Conservation (phyloP, 2,113 vertebrate genomes). For the Struthio camelus region DNA sequence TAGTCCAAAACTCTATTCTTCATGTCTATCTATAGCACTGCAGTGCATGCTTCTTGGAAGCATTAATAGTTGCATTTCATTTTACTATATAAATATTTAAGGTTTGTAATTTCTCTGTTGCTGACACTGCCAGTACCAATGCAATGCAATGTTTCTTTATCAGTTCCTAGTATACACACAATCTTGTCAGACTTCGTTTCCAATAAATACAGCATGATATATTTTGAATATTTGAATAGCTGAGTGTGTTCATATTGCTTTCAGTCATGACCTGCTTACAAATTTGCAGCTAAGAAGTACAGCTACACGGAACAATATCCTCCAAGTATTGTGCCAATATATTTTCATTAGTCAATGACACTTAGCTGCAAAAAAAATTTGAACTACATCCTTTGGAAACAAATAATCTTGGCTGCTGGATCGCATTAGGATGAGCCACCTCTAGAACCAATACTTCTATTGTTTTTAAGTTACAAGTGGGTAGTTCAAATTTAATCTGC, state of each 20-base stretch:
- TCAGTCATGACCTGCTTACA: conserved; percentile 74
- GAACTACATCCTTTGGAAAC: conserved; percentile 53
- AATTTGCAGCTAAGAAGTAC: conserved; percentile 64
- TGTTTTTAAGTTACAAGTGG: conserved; percentile 12
- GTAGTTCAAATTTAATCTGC: conserved; percentile 49
- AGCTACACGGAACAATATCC: conserved; percentile 72
- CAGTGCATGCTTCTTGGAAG: conserved; percentile 55
- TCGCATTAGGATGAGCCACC: background rate
- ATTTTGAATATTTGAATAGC: conserved; percentile 79
- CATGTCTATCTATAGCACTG: conserved; percentile 63
- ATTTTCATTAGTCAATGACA: conserved; percentile 78
- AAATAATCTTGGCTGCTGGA: conserved; percentile 19
- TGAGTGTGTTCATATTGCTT: conserved; percentile 66
- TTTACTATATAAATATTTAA: conserved; percentile 81
- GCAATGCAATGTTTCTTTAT: conserved; percentile 70
- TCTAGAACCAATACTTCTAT: background rate
- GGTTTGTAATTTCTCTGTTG: conserved; percentile 72
- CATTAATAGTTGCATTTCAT: conserved; percentile 75
- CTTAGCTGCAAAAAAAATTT: conserved; percentile 61
- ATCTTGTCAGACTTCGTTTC: conserved; percentile 78
- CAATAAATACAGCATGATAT: conserved; percentile 73
- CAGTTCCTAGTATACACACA: conserved; percentile 68
- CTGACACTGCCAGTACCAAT: conserved; percentile 68
- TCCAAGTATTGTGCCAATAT: conserved; percentile 55
- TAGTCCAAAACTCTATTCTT: conserved; percentile 66